Percentiles rank a stretch among this genome's conserved stretches.
Conservation (phyloP, 2,113 vertebrate genomes). For the Trinectes maculatus region DNA sequence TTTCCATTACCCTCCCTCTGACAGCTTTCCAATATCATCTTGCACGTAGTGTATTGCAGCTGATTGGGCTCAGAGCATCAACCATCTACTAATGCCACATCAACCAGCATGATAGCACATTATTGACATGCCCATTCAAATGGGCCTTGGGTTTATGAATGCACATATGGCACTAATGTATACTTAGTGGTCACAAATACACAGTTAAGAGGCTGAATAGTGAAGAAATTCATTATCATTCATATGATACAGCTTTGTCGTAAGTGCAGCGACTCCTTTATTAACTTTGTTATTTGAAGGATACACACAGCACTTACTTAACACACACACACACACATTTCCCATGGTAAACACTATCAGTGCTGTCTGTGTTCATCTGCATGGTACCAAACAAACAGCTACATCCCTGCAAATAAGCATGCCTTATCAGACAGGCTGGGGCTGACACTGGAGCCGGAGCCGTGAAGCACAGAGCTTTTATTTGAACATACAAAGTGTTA, state of each 20-base stretch:
- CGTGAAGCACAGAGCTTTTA: constrained; percentile 38
- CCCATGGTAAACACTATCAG: constrained; percentile 29
- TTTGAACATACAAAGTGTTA: constrained; percentile 47
- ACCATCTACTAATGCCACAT: constrained; percentile 47
- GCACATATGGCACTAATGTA: background rate
- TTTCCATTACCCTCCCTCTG: constrained; percentile 63
- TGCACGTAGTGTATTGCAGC: constrained; percentile 43
- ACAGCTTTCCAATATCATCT: constrained; percentile 65
- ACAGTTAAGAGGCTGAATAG: background rate
- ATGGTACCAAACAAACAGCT: constrained; percentile 40
- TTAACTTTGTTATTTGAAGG: constrained; percentile 4
- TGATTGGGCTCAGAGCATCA: constrained; percentile 59
- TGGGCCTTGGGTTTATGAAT: constrained; percentile 16
- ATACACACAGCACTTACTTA: background rate
- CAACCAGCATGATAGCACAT: constrained; percentile 39
- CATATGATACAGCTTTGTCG: background rate
- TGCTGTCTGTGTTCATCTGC: constrained; percentile 18
- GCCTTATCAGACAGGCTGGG: constrained; percentile 40
- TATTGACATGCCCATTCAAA: constrained; percentile 48
- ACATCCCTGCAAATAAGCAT: constrained; percentile 47
- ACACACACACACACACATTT: background rate
- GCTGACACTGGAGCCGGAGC: constrained; percentile 38
- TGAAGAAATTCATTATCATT: background rate
- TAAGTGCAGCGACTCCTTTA: background rate
- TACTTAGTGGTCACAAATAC: constrained; percentile 21